Evolutionary conservation across 1,140 invertebrate species (phyloP), one percentile per base, ranked within the genome.

Genomic region (Drosophila melanica): DNA sequence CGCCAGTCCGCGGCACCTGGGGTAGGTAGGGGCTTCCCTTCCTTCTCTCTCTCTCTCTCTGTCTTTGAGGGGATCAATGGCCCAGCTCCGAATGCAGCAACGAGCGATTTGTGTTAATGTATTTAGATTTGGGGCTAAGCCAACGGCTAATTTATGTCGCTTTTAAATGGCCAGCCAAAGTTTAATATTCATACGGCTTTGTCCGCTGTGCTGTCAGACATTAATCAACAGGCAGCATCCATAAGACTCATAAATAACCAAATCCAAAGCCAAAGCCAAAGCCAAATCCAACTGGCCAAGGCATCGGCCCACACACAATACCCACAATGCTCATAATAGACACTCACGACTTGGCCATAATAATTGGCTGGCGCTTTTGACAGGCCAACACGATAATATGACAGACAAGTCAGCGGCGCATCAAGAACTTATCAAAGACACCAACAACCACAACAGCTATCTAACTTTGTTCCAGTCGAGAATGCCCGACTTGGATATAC

Each of bases 81-180:
- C 30, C 73, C 51, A 57, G 50, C 76, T 66, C 66, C 59, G 63
- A 78, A 86, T 81, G 68, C 64, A 53, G 54, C 67, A 66, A 41
- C 77, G 76, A 85, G 14, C 76, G 78, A 86, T 87, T 87, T 86
- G 82, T 82, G 81, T 81, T 87, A 87, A 87, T 87, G 84, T 89
- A 68, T 89, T 79, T 79, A 75, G 78, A 75, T 77, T 54, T 58
- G 53, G 60, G 48, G 39, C 75, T 63, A 20, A 64, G 72, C 62
- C 68, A 45, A 5, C 66, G 67, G 35, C 76, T 87, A 82, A 84
- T 89, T 89, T 75, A 89, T 87, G 79, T 71, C 73, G 76, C 79
- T 77, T 76, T 74, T 89, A 81, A 86, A 75, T 65, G 77, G 77
- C 55, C 60, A 58, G 51, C 51, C 77, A 51, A 66, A 76, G 48